Percentiles rank a stretch among this genome's conserved stretches.
phyloP scores from a whole-genome alignment of 1,140 invertebrate genomes.

The Bombus confusus region DNA sequence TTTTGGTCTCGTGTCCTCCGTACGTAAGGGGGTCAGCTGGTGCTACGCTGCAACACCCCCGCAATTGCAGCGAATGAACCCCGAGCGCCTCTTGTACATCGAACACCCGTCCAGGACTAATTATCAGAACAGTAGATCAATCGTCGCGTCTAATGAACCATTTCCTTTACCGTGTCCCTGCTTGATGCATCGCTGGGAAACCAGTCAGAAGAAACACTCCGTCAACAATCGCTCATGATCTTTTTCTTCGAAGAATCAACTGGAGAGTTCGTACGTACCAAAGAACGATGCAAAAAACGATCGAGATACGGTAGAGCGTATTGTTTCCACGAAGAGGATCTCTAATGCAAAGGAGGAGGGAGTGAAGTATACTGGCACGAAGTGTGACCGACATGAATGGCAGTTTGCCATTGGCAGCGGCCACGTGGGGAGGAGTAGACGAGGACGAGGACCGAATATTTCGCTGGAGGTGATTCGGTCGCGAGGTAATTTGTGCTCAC shows the following conservation, averaged over 20 bases:
- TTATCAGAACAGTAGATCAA: slow-evolving; percentile 46
- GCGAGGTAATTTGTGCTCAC: slow-evolving; percentile 86
- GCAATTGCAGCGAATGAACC: slow-evolving; percentile 60
- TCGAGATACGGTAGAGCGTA: background rate
- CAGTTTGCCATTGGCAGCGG: slow-evolving; percentile 56
- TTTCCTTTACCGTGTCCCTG: background rate
- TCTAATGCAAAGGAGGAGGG: background rate
- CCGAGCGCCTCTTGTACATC: slow-evolving; percentile 7
- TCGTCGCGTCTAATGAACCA: slow-evolving; percentile 21
- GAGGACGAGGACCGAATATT: slow-evolving; percentile 59
- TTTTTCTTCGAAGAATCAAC: background rate
- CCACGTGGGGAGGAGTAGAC: slow-evolving; percentile 58
- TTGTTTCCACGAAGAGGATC: background rate
- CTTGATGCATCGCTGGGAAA: background rate
- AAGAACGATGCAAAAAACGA: background rate
- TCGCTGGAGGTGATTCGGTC: slow-evolving; percentile 78
- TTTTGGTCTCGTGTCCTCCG: slow-evolving; percentile 72
- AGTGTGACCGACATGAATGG: slow-evolving; percentile 61
- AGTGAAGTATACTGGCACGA: slow-evolving; percentile 14
- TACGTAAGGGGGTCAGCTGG: slow-evolving; percentile 60
- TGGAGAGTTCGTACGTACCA: background rate
- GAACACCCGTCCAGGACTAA: slow-evolving; percentile 19
- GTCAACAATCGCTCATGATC: background rate
- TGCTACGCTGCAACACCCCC: slow-evolving; percentile 65
- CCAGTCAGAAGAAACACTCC: background rate